These are phyloP conservation scores for Pongo abelii DNA, from an alignment of 2,113 vertebrate species.

Conservation along the genomic window DNA sequence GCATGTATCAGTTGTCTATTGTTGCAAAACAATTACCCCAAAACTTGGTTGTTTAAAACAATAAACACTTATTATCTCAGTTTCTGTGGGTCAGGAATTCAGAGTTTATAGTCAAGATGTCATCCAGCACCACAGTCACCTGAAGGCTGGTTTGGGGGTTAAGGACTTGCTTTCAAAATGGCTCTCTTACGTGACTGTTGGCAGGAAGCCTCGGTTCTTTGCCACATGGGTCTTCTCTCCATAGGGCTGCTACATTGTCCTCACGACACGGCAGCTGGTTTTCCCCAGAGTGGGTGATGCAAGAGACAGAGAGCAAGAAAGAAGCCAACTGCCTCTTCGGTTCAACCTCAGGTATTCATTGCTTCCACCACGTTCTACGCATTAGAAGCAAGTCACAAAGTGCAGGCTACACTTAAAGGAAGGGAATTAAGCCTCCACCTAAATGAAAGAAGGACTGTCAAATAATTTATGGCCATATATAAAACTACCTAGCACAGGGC, in stretches of 20 bases:
- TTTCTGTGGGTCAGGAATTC: not conserved
- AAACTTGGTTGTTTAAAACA: not conserved
- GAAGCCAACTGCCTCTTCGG: not conserved
- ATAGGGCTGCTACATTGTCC: not conserved
- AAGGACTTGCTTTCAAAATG: not conserved
- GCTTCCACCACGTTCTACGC: not conserved
- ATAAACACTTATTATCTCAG: not conserved
- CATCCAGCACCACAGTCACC: not conserved
- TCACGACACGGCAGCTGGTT: not conserved
- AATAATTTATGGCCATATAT: not conserved
- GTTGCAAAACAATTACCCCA: not conserved
- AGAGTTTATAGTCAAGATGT: not conserved
- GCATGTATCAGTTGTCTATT: not conserved
- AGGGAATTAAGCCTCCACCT: not conserved
- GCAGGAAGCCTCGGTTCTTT: not conserved
- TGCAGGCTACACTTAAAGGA: too few relatives aligned
- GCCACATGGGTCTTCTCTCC: not conserved
- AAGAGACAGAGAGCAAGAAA: not conserved
- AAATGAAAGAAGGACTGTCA: not conserved
- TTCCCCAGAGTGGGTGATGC: not conserved
- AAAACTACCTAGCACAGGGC: not conserved
- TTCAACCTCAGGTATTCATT: not conserved
- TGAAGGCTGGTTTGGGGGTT: not conserved
- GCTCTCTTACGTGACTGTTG: not conserved
- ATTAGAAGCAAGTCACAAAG: not conserved